Percentiles rank a stretch among this genome's conserved stretches.
Evolutionary conservation across 2,888 invertebrate species (phyloP).

Genomic region (Rhodophaea formosa): DNA sequence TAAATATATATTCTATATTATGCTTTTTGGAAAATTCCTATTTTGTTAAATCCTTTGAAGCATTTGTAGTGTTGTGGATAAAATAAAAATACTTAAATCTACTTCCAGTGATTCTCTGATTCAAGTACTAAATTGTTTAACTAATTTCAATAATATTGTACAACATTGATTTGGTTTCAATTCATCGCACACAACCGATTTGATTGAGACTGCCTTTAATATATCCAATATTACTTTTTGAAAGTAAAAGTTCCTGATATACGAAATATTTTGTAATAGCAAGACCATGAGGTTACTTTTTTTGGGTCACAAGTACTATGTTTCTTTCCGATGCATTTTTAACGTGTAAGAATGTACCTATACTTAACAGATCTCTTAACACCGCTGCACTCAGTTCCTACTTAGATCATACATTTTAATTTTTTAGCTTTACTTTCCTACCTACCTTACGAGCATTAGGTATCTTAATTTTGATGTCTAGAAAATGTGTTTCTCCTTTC

Average conservation of each 20-base stretch:
- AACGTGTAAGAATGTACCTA: constrained; percentile 60
- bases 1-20: background rate
- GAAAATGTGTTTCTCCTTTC: constrained; percentile 33
- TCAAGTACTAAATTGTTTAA: background rate
- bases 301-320: constrained; percentile 30
- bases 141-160: background rate
- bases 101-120: constrained; percentile 2
- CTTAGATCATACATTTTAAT: constrained; percentile 68
- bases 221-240: constrained; percentile 24
- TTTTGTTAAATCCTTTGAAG: constrained; percentile 14
- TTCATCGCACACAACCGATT: constrained; percentile 19
- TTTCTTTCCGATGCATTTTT: constrained; percentile 69
- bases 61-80: background rate
- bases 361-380: constrained; percentile 66
- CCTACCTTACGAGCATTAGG: constrained; percentile 39
- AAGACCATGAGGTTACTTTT: constrained; percentile 26
- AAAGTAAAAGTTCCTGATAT: constrained; percentile 39
- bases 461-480: constrained; percentile 30
- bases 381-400: constrained; percentile 80
- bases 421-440: constrained; percentile 63
- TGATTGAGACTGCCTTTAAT: constrained; percentile 26
- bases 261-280: constrained; percentile 33
- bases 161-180: background rate
- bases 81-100: background rate
- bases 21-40: constrained; percentile 11